phyloP scores from a whole-genome alignment of 2,797 vertebrate genomes.

The Alfaro cultratus region DNA sequence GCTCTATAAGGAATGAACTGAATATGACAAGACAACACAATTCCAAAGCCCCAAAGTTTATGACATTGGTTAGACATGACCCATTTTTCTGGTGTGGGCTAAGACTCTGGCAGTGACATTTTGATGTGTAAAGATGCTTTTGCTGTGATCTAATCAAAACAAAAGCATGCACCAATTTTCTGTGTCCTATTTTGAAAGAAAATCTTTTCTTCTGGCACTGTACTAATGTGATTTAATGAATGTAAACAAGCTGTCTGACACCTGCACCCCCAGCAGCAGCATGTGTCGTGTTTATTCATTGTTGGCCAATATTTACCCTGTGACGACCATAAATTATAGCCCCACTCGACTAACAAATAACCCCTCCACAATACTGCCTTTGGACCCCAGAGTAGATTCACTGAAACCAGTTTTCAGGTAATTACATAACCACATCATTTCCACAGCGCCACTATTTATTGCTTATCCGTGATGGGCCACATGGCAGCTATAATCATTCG shows the following conservation, averaged over 20 bases:
- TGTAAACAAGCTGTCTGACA: conserved; percentile 46
- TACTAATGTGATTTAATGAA: neutral
- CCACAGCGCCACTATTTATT: conserved; percentile 24
- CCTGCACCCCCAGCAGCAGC: conserved; percentile 17
- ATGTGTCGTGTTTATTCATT: conserved; percentile 7
- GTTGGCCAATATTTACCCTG: conserved; percentile 39
- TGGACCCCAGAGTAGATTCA: neutral
- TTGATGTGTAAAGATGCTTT: neutral
- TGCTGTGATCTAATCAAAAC: neutral
- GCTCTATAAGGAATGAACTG: neutral
- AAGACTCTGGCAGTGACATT: neutral
- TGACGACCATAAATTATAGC: conserved; percentile 44
- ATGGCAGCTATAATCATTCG: conserved; percentile 33
- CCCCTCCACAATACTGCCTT: neutral
- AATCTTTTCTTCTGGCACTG: neutral
- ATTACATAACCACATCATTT: conserved; percentile 53
- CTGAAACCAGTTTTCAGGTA: conserved; percentile 39
- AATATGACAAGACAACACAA: neutral
- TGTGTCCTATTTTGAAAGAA: neutral
- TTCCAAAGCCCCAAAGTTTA: neutral
- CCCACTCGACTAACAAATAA: conserved; percentile 19
- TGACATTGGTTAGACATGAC: neutral
- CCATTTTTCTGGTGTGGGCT: neutral
- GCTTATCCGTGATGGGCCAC: conserved; percentile 29
- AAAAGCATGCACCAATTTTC: neutral